phyloP scores from a whole-genome alignment of 2,797 vertebrate genomes.

The Semaprochilodus insignis region DNA sequence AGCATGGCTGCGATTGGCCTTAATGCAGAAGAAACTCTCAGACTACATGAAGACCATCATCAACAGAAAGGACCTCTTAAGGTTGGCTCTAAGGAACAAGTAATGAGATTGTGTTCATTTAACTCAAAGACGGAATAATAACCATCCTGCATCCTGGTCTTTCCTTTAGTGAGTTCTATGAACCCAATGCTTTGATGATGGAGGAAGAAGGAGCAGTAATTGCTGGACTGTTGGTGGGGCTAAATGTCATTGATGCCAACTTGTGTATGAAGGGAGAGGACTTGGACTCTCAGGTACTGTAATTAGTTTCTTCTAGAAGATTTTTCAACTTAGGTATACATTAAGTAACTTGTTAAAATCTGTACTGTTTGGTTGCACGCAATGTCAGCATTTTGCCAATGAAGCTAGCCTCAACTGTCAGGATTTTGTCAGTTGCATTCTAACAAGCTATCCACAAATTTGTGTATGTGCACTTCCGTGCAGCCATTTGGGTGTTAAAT shows the following conservation, averaged over 20 bases:
- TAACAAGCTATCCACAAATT: no score
- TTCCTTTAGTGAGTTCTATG: conserved; percentile 77
- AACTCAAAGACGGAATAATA: not conserved
- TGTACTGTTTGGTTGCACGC: not conserved
- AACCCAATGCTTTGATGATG: conserved; percentile 97
- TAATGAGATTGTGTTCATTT: not conserved
- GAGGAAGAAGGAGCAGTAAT: conserved; percentile 98
- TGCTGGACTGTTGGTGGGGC: conserved; percentile 92
- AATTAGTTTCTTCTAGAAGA: not conserved
- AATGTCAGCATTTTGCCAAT: no score
- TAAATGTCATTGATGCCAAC: conserved; percentile 98
- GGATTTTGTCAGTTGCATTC: no score
- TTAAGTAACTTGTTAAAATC: not conserved
- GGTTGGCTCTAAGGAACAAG: conserved; percentile 72
- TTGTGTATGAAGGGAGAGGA: conserved; percentile 99
- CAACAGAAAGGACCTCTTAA: conserved; percentile 97
- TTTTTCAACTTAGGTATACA: not conserved
- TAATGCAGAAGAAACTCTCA: conserved; percentile 99
- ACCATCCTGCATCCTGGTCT: not conserved
- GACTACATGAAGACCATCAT: conserved; percentile 99
- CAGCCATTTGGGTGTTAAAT: no score
- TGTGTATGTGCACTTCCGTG: no score
- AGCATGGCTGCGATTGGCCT: conserved; percentile 95
- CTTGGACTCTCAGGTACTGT: conserved; percentile 92
- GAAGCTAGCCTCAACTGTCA: no score